phyloP scores from a whole-genome alignment of 2,113 vertebrate genomes.

The Paedocypris sp. region DNA sequence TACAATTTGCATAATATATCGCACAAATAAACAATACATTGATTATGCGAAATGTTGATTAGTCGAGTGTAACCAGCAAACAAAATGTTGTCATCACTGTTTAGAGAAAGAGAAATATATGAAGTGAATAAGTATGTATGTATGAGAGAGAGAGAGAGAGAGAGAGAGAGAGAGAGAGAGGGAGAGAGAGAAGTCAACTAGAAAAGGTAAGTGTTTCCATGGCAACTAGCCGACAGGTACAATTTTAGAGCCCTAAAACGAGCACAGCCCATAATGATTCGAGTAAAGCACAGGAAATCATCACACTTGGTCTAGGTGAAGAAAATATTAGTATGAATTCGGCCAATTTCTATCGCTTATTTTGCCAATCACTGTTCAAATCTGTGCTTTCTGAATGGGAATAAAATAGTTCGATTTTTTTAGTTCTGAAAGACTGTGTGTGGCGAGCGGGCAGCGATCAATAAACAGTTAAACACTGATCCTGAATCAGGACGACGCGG shows the following conservation, averaged over 20 bases:
- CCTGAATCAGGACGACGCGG: slow-evolving; percentile 9
- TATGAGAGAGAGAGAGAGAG: neutral
- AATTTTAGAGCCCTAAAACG: slow-evolving; percentile 15
- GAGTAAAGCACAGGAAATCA: neutral
- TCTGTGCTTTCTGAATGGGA: neutral
- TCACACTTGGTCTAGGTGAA: neutral
- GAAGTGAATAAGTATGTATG: neutral
- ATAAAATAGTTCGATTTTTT: neutral
- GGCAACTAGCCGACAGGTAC: slow-evolving; percentile 32
- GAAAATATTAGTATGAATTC: neutral
- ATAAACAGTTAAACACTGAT: neutral
- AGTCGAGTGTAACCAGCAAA: too few species aligned
- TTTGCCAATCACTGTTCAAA: too few species aligned
- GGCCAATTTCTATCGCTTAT: neutral
- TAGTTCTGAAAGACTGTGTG: neutral
- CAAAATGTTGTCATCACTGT: slow-evolving; percentile 2
- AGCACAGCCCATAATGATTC: slow-evolving; percentile 1
- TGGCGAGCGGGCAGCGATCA: slow-evolving; percentile 1
- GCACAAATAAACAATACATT: too few species aligned
- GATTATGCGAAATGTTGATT: too few species aligned
- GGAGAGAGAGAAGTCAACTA: neutral
- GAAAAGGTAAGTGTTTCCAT: slow-evolving; percentile 27
- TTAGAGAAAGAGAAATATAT: neutral
- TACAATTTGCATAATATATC: too few species aligned
- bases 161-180: neutral